phyloP scores from a whole-genome alignment of 2,888 invertebrate species.

The Altica lythri region DNA sequence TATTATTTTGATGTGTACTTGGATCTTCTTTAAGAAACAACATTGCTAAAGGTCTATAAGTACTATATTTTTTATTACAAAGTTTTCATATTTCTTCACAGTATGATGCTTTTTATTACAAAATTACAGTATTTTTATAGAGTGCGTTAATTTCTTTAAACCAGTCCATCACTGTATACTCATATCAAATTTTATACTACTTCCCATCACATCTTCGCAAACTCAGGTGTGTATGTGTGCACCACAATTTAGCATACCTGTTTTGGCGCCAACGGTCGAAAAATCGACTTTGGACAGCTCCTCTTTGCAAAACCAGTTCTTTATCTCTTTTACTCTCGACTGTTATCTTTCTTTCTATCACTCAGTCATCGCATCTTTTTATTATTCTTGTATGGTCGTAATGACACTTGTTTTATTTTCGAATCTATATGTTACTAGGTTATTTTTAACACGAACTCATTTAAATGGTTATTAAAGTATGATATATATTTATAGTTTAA shows the following conservation, averaged over 20 bases:
- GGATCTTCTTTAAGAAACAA: background rate
- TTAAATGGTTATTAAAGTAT: too few species aligned
- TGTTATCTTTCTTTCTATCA: too few species aligned
- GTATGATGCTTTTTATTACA: too few species aligned
- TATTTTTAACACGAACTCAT: too few species aligned
- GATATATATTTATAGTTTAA: too few species aligned
- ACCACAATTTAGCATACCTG: conserved; percentile 39
- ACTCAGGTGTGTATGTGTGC: conserved; percentile 41
- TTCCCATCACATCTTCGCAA: conserved; percentile 36
- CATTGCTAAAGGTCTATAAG: background rate
- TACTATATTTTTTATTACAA: too few species aligned
- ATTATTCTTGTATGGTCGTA: background rate
- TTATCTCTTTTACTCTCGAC: background rate
- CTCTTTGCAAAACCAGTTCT: conserved; percentile 2
- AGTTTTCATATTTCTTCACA: too few species aligned
- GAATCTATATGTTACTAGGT: too few species aligned
- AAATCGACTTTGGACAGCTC: conserved; percentile 17
- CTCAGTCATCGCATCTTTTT: too few species aligned
- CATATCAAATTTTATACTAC: conserved; percentile 1
- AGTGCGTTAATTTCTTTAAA: background rate
- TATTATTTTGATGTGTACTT: background rate
- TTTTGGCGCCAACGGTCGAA: conserved; percentile 46
- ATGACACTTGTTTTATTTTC: background rate
- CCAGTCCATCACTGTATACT: conserved; percentile 15
- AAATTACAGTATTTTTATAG: background rate